A percentile compares a stretch with the other conserved stretches of the same genome.
Evolutionary conservation across 2,113 vertebrate species (phyloP).

Genomic region (Tragelaphus imberbis): DNA sequence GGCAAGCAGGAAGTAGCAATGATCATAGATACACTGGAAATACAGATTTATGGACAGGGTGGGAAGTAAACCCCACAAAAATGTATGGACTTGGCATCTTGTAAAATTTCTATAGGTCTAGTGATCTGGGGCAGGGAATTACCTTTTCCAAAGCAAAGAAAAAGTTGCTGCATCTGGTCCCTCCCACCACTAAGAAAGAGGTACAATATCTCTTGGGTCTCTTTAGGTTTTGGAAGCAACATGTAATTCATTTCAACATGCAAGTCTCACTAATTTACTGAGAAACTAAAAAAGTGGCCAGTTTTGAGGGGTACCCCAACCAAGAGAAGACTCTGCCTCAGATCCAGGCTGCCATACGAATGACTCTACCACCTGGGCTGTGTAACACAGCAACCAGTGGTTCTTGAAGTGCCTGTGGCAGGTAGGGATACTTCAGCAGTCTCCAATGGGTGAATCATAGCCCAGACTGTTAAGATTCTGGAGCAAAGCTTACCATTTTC

Average conservation of each 20-base stretch:
- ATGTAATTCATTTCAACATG: neutral
- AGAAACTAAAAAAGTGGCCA: neutral
- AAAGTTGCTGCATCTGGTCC: neutral
- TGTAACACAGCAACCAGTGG: neutral
- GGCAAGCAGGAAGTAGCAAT: neutral
- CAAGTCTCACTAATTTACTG: neutral
- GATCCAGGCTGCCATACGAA: neutral
- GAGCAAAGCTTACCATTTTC: neutral
- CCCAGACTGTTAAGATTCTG: neutral
- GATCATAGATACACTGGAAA: neutral
- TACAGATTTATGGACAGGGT: neutral
- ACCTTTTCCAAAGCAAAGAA: neutral
- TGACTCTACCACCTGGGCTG: neutral
- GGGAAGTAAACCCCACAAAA: neutral
- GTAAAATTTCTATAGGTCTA: neutral
- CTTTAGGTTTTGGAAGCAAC: neutral
- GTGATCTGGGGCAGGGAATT: neutral
- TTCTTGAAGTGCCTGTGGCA: neutral
- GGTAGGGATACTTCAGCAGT: neutral
- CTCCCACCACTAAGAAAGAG: neutral
- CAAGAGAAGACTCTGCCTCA: neutral
- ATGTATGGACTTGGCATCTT: neutral
- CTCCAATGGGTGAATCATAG: neutral
- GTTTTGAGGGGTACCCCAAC: neutral
- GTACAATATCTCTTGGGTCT: neutral